Conservation (phyloP, 64 coral and sea anemone genomes). For the Catalaphyllia jardinei region DNA sequence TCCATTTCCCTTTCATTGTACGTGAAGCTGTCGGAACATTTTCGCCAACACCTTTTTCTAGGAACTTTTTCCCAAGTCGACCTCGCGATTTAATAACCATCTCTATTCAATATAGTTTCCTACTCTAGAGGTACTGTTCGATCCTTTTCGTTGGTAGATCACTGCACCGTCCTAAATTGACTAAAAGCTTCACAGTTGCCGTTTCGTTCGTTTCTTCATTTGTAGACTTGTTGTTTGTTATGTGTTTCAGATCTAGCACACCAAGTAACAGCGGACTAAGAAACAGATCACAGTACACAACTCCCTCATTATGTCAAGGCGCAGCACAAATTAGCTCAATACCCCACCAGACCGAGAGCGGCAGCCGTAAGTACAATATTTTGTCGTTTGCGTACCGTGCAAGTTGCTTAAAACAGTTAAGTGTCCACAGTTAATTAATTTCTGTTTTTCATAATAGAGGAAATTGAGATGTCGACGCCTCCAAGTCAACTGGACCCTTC, state of each 20-base stretch:
- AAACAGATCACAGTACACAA: conserved; percentile 40
- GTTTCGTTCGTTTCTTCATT: neutral
- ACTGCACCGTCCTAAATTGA: too few species aligned
- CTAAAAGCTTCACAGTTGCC: too few species aligned
- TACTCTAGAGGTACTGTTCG: too few species aligned
- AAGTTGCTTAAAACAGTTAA: neutral
- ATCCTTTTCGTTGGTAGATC: too few species aligned
- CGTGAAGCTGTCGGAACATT: too few species aligned
- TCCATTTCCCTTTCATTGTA: too few species aligned
- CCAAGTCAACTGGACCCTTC: conserved; percentile 56
- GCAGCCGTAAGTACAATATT: conserved; percentile 23
- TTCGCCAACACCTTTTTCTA: too few species aligned
- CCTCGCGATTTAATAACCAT: too few species aligned
- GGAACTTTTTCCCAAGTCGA: too few species aligned
- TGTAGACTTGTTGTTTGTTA: neutral
- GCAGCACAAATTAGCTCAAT: neutral
- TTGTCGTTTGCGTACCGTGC: neutral
- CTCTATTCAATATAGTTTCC: too few species aligned
- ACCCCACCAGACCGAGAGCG: neutral
- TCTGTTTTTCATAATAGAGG: neutral
- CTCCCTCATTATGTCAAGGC: conserved; percentile 30
- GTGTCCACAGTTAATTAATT: neutral
- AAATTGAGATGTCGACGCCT: conserved; percentile 19
- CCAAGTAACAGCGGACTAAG: neutral
- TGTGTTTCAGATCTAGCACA: conserved; percentile 3